phyloP scores from a whole-genome alignment of 1,140 invertebrate species.

The Gonatopus flavifemur region DNA sequence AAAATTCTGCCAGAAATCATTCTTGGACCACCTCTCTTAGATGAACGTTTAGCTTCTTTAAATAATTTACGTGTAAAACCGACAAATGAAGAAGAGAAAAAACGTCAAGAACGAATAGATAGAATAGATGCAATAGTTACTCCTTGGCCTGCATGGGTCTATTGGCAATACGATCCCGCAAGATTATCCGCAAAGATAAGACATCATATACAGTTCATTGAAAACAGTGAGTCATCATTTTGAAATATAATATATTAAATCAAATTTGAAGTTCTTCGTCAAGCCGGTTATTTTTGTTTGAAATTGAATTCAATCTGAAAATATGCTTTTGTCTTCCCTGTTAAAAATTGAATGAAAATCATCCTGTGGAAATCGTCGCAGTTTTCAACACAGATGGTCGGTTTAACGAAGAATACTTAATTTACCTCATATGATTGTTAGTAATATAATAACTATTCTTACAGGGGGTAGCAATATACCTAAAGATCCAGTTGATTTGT shows the following conservation, averaged over 20 bases:
- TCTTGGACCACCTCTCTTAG: conserved; percentile 56
- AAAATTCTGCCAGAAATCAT: conserved; percentile 68
- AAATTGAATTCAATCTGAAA: no score
- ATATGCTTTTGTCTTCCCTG: no score
- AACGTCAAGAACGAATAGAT: conserved; percentile 41
- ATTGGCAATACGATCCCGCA: conserved; percentile 69
- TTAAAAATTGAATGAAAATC: no score
- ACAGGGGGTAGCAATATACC: conserved; percentile 58
- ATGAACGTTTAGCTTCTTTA: conserved; percentile 53
- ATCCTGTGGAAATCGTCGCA: no score
- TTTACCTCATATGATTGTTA: no score
- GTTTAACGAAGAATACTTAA: no score
- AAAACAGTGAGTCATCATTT: conserved; percentile 38
- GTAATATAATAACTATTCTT: conserved; percentile 16
- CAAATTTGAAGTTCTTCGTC: no score
- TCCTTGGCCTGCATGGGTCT: conserved; percentile 67
- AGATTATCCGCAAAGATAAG: conserved; percentile 57
- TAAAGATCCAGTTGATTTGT: conserved; percentile 68
- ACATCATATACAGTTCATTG: conserved; percentile 48
- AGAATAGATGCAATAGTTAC: conserved; percentile 57
- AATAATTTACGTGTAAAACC: conserved; percentile 47
- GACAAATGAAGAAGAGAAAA: conserved; percentile 27
- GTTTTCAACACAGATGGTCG: no score
- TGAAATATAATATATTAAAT: no score
- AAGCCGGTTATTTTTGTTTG: no score